phyloP scores from a whole-genome alignment of 2,797 vertebrate species.

The Microchirus variegatus region DNA sequence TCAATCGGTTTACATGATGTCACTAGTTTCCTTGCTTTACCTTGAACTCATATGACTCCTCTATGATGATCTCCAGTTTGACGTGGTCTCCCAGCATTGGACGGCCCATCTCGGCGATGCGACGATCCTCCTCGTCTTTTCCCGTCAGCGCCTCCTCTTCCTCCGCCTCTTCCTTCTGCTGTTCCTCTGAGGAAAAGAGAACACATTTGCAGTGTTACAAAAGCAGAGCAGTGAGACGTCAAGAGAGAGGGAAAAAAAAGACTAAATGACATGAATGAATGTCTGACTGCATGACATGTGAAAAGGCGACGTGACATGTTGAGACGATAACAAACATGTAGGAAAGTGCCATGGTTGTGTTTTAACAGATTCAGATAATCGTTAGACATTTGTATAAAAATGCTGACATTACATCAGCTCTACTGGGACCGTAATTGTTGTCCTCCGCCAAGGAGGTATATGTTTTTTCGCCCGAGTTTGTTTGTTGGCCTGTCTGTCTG shows the following conservation, averaged over 20 bases:
- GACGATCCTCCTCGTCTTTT: conserved; percentile 91
- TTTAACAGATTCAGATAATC: not conserved
- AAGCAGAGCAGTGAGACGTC: not conserved
- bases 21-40: conserved; percentile 76
- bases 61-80: conserved; percentile 95
- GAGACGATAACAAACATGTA: not conserved
- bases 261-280: no score
- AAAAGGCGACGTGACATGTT: not conserved
- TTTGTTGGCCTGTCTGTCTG: no score
- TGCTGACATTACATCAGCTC: no score
- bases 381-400: not conserved
- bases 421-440: not conserved
- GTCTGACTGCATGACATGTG: not conserved
- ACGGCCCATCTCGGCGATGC: conserved; percentile 95
- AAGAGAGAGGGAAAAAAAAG: no score
- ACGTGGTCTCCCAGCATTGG: conserved; percentile 94
- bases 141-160: conserved; percentile 89
- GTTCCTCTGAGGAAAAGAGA: conserved; percentile 86
- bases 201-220: not conserved
- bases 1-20: no score
- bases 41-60: conserved; percentile 99
- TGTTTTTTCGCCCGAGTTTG: no score
- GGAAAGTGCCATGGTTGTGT: not conserved
- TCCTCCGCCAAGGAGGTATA: no score
- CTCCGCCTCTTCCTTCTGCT: conserved; percentile 61